Evolutionary conservation across 2,113 vertebrate species (phyloP).

Genomic region (Oenanthe oenanthe): DNA sequence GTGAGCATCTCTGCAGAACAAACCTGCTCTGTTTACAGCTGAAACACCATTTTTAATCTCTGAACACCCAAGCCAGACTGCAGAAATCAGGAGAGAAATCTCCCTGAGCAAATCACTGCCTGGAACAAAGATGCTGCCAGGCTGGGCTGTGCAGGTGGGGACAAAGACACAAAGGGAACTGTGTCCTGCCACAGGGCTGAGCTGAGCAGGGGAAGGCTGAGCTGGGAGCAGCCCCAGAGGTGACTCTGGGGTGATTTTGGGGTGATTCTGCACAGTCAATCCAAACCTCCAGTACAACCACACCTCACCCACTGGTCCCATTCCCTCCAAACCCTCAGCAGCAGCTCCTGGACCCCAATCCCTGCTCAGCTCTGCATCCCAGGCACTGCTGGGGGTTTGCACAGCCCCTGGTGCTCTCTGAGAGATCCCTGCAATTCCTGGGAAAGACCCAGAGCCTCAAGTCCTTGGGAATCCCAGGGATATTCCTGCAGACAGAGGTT

Average conservation of each 20-base stretch:
- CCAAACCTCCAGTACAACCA: background rate
- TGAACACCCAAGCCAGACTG: background rate
- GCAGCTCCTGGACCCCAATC: background rate
- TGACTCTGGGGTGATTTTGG: background rate
- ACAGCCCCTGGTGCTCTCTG: background rate
- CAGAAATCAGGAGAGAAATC: background rate
- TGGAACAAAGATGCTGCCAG: background rate
- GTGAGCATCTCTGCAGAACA: background rate
- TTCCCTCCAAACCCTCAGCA: background rate
- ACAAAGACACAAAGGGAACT: background rate
- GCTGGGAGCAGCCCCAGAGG: background rate
- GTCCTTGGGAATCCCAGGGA: background rate
- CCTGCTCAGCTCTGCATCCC: background rate
- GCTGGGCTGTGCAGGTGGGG: background rate
- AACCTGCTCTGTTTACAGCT: background rate
- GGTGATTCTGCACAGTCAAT: background rate
- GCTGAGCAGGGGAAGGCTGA: background rate
- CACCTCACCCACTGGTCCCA: accelerated
- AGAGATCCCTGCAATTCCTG: background rate
- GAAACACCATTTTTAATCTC: background rate
- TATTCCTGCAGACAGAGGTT: background rate
- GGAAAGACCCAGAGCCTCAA: background rate
- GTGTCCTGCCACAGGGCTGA: background rate
- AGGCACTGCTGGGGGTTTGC: background rate
- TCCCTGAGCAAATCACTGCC: background rate